Conservation (phyloP, 2,888 invertebrate species). For the Plagiodera versicolora region DNA sequence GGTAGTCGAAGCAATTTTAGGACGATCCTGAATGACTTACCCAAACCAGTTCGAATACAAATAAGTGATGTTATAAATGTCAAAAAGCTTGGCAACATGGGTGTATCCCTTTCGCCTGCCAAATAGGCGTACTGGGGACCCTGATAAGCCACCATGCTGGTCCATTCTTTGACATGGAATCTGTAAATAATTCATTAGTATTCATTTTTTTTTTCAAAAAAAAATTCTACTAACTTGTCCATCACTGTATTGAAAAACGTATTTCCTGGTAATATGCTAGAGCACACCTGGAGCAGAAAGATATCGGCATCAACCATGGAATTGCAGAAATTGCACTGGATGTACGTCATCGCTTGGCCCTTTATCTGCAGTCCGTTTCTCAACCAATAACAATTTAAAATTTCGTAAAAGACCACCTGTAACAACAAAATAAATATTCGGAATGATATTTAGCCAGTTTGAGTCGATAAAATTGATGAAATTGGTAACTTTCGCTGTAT, state of each 20-base stretch:
- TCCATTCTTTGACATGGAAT: conserved; percentile 86
- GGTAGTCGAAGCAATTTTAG: too few relatives aligned
- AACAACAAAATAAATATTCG: conserved; percentile 41
- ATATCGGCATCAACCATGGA: conserved; percentile 98
- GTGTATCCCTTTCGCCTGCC: conserved; percentile 81
- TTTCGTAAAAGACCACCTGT: conserved; percentile 94
- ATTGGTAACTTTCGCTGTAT: too few relatives aligned
- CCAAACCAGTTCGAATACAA: conserved; percentile 84
- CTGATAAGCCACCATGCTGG: conserved; percentile 73
- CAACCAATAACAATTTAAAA: conserved; percentile 92
- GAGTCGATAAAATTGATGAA: too few relatives aligned
- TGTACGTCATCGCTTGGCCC: conserved; percentile 99
- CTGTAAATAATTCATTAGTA: conserved; percentile 52
- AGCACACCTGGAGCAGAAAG: conserved; percentile 91
- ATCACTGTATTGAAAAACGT: conserved; percentile 84
- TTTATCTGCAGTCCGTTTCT: conserved; percentile 96
- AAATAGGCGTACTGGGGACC: conserved; percentile 62
- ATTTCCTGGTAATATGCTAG: conserved; percentile 83
- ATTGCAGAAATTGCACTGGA: conserved; percentile 98
- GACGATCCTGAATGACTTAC: conserved; percentile 58
- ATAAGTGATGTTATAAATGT: conserved; percentile 89
- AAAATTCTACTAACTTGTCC: conserved; percentile 73
- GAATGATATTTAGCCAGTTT: too few relatives aligned
- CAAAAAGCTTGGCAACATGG: conserved; percentile 90
- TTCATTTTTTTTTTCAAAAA: too few relatives aligned